Base-by-base conservation (phyloP, 2,797 vertebrate species). In the Triplophysa yarkandensis region DNA sequence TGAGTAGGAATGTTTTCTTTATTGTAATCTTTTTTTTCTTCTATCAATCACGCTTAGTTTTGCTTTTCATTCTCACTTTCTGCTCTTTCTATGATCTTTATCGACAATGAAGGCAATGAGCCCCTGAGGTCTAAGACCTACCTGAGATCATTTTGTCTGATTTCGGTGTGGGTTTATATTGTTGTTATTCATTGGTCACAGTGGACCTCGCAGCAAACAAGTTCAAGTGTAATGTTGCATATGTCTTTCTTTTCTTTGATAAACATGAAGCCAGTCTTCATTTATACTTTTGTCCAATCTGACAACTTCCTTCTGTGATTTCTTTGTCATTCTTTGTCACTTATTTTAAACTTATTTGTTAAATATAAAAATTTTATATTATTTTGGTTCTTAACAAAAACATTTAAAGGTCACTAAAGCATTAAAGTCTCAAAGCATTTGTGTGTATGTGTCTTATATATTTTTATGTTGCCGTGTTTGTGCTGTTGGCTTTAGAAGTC, bases 121-220 rank as follows among this genome's bases (percentile, higher is more conserved):
- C 62, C 28, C 25, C 30, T 4, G 6, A 70, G 71, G 41, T 50
- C 64, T 44, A 39, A n/a, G 57, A 69, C 34, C 13, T 50, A 60
- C 71, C 75, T n/a, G 8, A 30, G 54, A 46, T 67, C 61, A 79
- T 77, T 84, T 80, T 80, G 71, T 84, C 78, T 71, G 77, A 78
- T 70, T 79, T 80, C 67, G 46, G 17, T 4, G 39, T 82, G 76
- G 85, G 85, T 79, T 63, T 73, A 63, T 73, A 63, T 76, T 77
- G 30, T 69, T 72, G 71, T 68, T 80, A 73, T 6, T 50, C 32
- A 60, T 65, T 65, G 34, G 74, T 81, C 74, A 71, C 44, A 57
- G 62, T 63, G 52, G 46, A 70, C 77, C 70, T 34, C 68, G 30
- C 30, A 23, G 52, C 76, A 57, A 71, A 79, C 81, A 78, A 75